Conservation (phyloP, 2,888 invertebrate genomes). For the Aphrophora alni region DNA sequence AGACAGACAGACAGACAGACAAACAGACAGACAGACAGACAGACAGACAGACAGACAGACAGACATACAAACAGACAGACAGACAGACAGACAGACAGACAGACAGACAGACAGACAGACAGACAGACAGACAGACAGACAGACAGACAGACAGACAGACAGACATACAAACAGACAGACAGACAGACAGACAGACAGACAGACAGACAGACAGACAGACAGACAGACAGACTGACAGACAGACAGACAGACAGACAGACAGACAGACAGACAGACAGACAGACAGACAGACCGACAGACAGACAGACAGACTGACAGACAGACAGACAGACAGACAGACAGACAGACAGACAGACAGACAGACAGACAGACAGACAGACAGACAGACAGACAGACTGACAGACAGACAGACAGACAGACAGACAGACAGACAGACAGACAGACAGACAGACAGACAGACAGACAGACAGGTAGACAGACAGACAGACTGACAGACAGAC, state of each 20-base stretch:
- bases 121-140: constrained; percentile 36
- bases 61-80: too few species aligned
- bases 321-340: constrained; percentile 33
- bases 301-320: constrained; percentile 30
- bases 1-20: constrained; percentile 30
- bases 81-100: constrained; percentile 37
- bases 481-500: constrained; percentile 40
- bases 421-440: constrained; percentile 10
- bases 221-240: constrained; percentile 36
- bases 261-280: constrained; percentile 40
- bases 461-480: too few species aligned
- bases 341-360: constrained; percentile 25
- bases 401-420: constrained; percentile 7
- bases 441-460: constrained; percentile 35
- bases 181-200: constrained; percentile 24
- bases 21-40: constrained; percentile 31
- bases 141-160: constrained; percentile 21
- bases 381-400: too few species aligned
- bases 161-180: constrained; percentile 32
- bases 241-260: constrained; percentile 32
- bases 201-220: constrained; percentile 24
- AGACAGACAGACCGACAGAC: too few species aligned
- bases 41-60: constrained; percentile 37
- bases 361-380: background rate
- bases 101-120: constrained; percentile 40